Evolutionary conservation across 2,797 vertebrate genomes (phyloP), one percentile per base, ranked within the genome.

Genomic region (Salmo trutta): DNA sequence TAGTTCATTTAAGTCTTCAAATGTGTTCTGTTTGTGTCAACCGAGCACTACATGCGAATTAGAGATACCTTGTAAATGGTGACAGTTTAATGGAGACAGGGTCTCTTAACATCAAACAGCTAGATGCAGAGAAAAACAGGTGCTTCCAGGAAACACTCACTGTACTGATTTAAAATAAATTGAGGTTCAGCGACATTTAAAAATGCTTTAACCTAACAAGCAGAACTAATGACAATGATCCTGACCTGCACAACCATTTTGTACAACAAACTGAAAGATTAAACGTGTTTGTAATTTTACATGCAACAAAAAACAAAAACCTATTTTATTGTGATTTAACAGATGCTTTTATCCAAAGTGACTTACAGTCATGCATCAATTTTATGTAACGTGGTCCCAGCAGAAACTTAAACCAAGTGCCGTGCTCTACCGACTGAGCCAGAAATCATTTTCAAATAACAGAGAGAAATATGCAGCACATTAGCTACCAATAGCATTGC

Each of bases 91-190:
- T 6, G 15, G 27, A 31, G 64, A 17, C 16, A 5, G 56, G 5
- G 31, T 69, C 67, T 41, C 31, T 69, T 41, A 16, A 69, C 74
- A 71, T 71, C 69, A 79, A 71, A 52, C 67, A 65, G 27, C 31
- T 15, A 53, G 14, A 53, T 8, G 24, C 64, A 56, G 29, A 15
- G 33, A 79, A 51, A 75, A 65, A 51, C 71, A 73, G 66, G 79
- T 66, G 53, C 71, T 77, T 76, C 82, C 74, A 75, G 33, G 72
- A 77, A 66, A 79, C 66, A 54, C 4, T 74, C 52, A 3, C 29
- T n/a, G 12, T 14, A 33, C 52, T 62, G 36, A 75, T 77, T 19
- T 64, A 29, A 36, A 51, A 66, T 21, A 67, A 72, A 70, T n/a
- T 19, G 68, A 3, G 71, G 17, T 29, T 29, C 53, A 56, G 53